Evolutionary conservation across 2,797 vertebrate species (phyloP), one percentile per base, ranked within the genome.

Genomic region (Phoeniculus purpureus): DNA sequence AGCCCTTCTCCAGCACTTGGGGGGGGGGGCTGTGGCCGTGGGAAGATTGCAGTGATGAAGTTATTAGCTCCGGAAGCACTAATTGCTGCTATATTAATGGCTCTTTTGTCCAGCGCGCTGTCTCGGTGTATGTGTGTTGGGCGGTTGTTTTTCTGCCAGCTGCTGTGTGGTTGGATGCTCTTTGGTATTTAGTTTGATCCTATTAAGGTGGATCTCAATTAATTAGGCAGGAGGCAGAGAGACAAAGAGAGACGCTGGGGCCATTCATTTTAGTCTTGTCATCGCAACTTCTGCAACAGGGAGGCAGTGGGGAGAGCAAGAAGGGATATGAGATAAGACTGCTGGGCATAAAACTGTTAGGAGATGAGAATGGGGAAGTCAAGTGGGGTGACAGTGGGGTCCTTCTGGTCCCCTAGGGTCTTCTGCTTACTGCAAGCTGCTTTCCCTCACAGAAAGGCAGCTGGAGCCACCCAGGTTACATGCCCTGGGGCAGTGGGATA

Each of bases 191-290:
- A 80, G 85, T 81, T 91, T 94, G 91, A 95, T 93, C 92, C 93
- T 84, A 80, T 95, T 93, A 96, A 94, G 94, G 95, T 95, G 89
- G 94, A 94, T 91, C 90, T 93, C 91, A 94, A 94, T 96, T 94
- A 96, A 95, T 96, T 94, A 94, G 80, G 32, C 56, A 65, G 81
- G 79, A 89, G 92, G 62, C 83, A 85, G 65, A 45, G 71, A 87
- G 85, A 92, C 89, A 94, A 96, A 94, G 86, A 62, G 66, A 61
- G 62, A 82, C 1, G 1, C 61, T 0, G 15, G 18, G 77, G 31
- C 85, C 82, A 75, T 94, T 86, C 67, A 11, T 88, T 95, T 86
- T 3, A 54, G 81, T 43, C 82, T 80, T 96, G 90, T 84, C 88
- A 93, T 91, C 72, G 0, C 2, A 6, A 68, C 37, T 93, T 43